Percentiles rank a stretch among this genome's conserved stretches.
Evolutionary conservation across 2,888 invertebrate genomes (phyloP).

Genomic region (Synanthedon myopaeformis): DNA sequence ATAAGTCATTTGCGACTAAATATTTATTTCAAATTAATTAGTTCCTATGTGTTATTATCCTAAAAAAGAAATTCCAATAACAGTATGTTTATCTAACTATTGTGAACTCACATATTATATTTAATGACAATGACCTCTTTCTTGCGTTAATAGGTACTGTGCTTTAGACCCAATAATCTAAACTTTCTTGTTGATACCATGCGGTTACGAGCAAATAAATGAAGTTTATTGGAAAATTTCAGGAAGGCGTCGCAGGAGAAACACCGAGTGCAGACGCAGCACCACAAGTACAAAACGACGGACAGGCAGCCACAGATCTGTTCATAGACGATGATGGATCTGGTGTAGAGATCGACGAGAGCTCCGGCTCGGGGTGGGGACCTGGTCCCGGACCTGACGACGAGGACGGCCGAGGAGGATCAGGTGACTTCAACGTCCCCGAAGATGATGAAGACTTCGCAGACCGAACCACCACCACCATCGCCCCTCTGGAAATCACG

Average conservation of each 20-base stretch:
- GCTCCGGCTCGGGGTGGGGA: slow-evolving; percentile 87
- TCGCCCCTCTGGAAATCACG: slow-evolving; percentile 10
- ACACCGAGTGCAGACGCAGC: slow-evolving; percentile 38
- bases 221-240: slow-evolving; percentile 20
- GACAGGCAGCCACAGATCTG: slow-evolving; percentile 71
- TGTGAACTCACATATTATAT: too few relatives aligned
- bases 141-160: too few relatives aligned
- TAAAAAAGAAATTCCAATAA: too few relatives aligned
- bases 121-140: too few relatives aligned
- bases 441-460: slow-evolving; percentile 62
- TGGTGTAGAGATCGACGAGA: slow-evolving; percentile 83
- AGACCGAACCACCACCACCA: slow-evolving; percentile 14
- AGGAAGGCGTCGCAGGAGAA: slow-evolving; percentile 44
- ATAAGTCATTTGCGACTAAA: too few relatives aligned
- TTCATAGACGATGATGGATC: slow-evolving; percentile 83
- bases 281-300: slow-evolving; percentile 45
- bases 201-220: too few relatives aligned
- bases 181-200: too few relatives aligned
- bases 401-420: slow-evolving; percentile 73
- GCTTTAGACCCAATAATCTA: too few relatives aligned
- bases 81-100: too few relatives aligned
- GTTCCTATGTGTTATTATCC: too few relatives aligned
- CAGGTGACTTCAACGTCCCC: slow-evolving; percentile 42
- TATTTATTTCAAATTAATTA: too few relatives aligned
- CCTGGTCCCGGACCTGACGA: slow-evolving; percentile 79